A percentile compares a stretch with the other conserved stretches of the same genome.
Conservation (phyloP, 2,888 invertebrate species). For the Perithous albicinctus region DNA sequence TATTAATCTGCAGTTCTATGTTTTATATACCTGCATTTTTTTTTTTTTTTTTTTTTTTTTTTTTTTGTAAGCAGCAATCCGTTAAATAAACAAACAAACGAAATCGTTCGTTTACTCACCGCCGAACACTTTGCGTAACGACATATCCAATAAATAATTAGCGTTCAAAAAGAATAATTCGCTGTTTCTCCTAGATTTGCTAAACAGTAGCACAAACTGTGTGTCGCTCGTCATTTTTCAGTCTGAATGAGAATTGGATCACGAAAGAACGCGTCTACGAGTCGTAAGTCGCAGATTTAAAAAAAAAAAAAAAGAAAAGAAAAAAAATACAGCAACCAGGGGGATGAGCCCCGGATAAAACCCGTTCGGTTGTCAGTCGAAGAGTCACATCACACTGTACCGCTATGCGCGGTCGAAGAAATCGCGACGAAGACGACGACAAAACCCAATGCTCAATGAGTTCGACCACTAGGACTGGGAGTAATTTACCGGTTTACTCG, state of each 20-base stretch:
- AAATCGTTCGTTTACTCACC: conserved; percentile 70
- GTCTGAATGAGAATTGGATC: neutral
- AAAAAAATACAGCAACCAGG: too few relatives aligned
- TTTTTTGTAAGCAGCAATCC: too few relatives aligned
- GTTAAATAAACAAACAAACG: too few relatives aligned
- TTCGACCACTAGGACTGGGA: neutral
- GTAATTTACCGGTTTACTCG: conserved; percentile 37
- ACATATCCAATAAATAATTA: conserved; percentile 72
- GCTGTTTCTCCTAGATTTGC: conserved; percentile 71
- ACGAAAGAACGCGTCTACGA: neutral
- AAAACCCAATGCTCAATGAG: conserved; percentile 8
- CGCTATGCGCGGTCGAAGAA: conserved; percentile 18
- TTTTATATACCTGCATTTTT: too few relatives aligned
- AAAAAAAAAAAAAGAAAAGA: conserved; percentile 26
- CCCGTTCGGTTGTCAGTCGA: conserved; percentile 33
- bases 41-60: too few relatives aligned
- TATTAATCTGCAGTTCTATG: too few relatives aligned
- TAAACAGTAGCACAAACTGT: conserved; percentile 73
- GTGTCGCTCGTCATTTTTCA: conserved; percentile 64
- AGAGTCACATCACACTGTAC: conserved; percentile 28
- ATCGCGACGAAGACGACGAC: conserved; percentile 25
- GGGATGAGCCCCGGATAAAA: conserved; percentile 9
- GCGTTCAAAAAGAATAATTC: conserved; percentile 73
- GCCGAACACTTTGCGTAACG: conserved; percentile 73
- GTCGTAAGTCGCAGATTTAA: neutral